phyloP scores from a whole-genome alignment of 64 coral and sea anemone species.

The Pachyseris speciosa region DNA sequence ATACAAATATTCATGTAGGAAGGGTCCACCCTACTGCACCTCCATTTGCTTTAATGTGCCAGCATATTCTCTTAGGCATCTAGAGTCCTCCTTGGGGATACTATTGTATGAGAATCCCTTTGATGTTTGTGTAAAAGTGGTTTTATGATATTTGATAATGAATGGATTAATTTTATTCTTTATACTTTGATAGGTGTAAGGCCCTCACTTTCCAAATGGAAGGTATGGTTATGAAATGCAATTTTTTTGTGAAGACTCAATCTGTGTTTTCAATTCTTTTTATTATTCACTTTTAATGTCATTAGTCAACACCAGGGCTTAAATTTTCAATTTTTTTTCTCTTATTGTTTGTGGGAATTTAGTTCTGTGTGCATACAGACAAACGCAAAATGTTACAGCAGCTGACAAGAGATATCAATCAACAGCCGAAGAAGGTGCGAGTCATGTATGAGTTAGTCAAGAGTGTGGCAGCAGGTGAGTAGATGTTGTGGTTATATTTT shows the following conservation, averaged over 20 bases:
- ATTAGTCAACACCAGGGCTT: background rate
- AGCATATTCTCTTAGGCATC: too few species aligned
- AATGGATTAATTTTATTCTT: background rate
- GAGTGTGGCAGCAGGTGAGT: constrained; percentile 84
- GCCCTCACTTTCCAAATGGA: constrained; percentile 93
- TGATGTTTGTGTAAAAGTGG: too few species aligned
- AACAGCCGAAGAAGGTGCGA: constrained; percentile 91
- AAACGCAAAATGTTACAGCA: constrained; percentile 97
- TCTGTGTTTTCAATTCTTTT: background rate
- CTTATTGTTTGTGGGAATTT: background rate
- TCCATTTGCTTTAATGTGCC: too few species aligned
- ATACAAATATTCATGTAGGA: too few species aligned
- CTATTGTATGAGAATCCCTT: too few species aligned
- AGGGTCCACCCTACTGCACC: too few species aligned
- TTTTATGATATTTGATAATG: too few species aligned
- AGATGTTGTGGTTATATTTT: background rate
- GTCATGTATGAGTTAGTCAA: constrained; percentile 95
- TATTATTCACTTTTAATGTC: background rate
- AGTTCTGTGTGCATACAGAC: constrained; percentile 99
- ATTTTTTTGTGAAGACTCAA: background rate
- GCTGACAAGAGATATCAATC: constrained; percentile 93
- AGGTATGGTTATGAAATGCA: constrained; percentile 37
- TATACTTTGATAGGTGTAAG: constrained; percentile 51
- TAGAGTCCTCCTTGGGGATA: too few species aligned
- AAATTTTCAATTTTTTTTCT: background rate